phyloP scores from a whole-genome alignment of 2,888 invertebrate species.

The Bhutanitis thaidina region DNA sequence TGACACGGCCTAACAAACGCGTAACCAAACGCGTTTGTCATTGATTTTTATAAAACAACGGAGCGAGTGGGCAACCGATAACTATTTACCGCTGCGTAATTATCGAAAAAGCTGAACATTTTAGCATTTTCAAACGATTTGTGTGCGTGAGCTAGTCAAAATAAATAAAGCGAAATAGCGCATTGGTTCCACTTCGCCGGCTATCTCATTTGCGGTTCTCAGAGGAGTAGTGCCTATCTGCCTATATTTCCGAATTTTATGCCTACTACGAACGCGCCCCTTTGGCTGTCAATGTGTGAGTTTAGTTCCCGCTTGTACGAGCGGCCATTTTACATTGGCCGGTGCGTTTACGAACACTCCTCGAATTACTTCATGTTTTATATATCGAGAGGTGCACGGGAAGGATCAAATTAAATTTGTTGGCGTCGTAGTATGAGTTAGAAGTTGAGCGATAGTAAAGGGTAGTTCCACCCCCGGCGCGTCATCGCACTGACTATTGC shows the following conservation, averaged over 20 bases:
- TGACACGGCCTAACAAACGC: conserved; percentile 16
- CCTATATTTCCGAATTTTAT: conserved; percentile 76
- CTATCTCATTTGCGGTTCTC: conserved; percentile 67
- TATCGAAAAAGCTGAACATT: conserved; percentile 19
- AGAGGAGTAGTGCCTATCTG: conserved; percentile 54
- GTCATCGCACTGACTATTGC: conserved; percentile 73
- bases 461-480: conserved; percentile 60
- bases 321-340: conserved; percentile 41
- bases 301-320: conserved; percentile 55
- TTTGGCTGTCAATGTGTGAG: conserved; percentile 36
- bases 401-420: conserved; percentile 30
- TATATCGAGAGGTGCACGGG: conserved; percentile 30
- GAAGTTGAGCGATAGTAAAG: conserved; percentile 65
- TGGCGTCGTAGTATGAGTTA: conserved; percentile 45
- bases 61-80: conserved; percentile 6
- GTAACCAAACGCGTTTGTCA: conserved; percentile 15
- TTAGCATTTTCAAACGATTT: conserved; percentile 16
- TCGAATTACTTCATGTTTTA: conserved; percentile 24
- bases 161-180: conserved; percentile 54
- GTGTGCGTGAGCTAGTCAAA: conserved; percentile 25
- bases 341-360: conserved; percentile 35
- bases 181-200: conserved; percentile 61
- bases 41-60: conserved; percentile 18
- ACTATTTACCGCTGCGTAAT: conserved; percentile 15
- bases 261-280: conserved; percentile 55